These are phyloP conservation scores for Tympanoctomys barrerae DNA, from an alignment of 2,797 vertebrate species.

Conservation along the genomic window DNA sequence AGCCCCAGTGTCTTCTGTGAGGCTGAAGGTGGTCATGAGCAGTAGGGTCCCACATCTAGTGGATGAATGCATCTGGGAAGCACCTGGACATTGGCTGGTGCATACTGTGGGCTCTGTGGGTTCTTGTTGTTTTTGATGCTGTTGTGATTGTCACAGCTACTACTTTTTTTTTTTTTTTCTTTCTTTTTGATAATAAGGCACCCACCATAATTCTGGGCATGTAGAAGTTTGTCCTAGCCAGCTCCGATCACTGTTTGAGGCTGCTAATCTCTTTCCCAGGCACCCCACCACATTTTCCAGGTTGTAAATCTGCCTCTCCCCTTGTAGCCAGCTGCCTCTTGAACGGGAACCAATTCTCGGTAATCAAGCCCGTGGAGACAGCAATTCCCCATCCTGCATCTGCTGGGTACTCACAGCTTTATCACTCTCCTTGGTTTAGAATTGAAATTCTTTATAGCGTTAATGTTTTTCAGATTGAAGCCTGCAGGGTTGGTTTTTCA, in stretches of 20 bases:
- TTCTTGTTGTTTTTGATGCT: neutral
- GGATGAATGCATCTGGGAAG: neutral
- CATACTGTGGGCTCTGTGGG: rapidly evolving
- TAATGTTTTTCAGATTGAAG: conserved; percentile 68
- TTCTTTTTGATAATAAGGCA: neutral
- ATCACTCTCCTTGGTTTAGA: conserved; percentile 58
- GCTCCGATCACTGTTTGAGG: neutral
- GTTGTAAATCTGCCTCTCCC: conserved; percentile 72
- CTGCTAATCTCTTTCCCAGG: conserved; percentile 54
- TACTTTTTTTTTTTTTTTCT: neutral
- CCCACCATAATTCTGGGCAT: neutral
- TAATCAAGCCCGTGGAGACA: conserved; percentile 57
- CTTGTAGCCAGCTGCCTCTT: conserved; percentile 69
- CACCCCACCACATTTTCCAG: conserved; percentile 15
- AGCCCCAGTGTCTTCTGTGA: neutral
- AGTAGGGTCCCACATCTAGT: rapidly evolving
- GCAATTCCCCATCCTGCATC: conserved; percentile 62
- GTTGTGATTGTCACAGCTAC: neutral
- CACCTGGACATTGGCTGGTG: neutral
- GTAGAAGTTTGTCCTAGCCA: neutral
- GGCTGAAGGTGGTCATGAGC: neutral
- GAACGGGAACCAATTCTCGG: conserved; percentile 71
- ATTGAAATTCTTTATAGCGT: conserved; percentile 65
- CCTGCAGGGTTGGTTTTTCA: conserved; percentile 62
- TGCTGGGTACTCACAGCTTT: conserved; percentile 62